A percentile compares a stretch with the other conserved stretches of the same genome.
Evolutionary conservation across 2,797 vertebrate genomes (phyloP).

Genomic region (Dendrocincla fuliginosa): DNA sequence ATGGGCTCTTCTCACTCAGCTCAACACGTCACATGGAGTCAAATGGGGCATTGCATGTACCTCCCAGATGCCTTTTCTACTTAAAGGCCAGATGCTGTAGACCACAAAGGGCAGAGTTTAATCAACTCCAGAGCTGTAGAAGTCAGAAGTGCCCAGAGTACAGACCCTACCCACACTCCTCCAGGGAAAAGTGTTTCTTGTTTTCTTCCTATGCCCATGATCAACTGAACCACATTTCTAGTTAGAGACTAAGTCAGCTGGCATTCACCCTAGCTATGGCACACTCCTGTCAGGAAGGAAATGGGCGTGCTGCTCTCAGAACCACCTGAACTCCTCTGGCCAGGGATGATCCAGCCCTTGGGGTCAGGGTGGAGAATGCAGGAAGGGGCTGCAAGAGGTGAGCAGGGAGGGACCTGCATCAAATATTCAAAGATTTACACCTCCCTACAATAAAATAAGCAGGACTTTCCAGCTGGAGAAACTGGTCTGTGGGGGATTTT

Average conservation of each 20-base stretch:
- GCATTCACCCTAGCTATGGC: not conserved
- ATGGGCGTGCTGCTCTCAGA: fast-evolving
- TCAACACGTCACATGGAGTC: not conserved
- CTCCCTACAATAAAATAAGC: not conserved
- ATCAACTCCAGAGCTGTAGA: not conserved
- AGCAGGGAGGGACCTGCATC: not conserved
- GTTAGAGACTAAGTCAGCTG: not conserved
- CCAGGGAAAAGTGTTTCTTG: not conserved
- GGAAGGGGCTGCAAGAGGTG: not conserved
- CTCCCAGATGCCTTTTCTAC: not conserved
- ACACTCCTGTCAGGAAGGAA: not conserved
- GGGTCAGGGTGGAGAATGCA: fast-evolving
- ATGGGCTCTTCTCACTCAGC: not conserved
- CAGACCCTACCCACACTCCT: not conserved
- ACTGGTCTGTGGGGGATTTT: not conserved
- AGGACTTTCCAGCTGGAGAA: not conserved
- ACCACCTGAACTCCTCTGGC: not conserved
- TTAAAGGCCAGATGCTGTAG: not conserved
- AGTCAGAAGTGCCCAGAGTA: not conserved
- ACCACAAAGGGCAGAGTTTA: not conserved
- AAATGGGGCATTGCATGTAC: fast-evolving
- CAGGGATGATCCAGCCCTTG: fast-evolving
- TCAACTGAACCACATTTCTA: not conserved
- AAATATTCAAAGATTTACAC: not conserved
- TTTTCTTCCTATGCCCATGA: not conserved